Evolutionary conservation across 1,140 invertebrate genomes (phyloP).

Genomic region (Drosophila grimshawi): DNA sequence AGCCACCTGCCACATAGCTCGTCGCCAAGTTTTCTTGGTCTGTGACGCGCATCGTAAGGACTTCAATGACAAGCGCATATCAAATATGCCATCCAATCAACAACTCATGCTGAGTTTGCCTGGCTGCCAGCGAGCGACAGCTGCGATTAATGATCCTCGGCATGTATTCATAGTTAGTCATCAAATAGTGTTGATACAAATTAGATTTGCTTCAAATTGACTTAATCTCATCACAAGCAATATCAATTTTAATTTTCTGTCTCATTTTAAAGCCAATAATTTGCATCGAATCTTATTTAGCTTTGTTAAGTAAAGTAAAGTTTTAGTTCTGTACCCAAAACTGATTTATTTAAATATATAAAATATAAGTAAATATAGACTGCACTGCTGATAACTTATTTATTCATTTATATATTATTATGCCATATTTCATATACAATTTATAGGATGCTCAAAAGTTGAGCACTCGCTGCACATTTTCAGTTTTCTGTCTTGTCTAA

Average conservation of each 20-base stretch:
- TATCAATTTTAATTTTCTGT: too few species aligned
- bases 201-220: too few species aligned
- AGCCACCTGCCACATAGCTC: not conserved
- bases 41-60: not conserved
- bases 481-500: not conserved
- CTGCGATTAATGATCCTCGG: not conserved
- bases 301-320: too few species aligned
- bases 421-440: not conserved
- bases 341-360: too few species aligned
- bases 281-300: too few species aligned
- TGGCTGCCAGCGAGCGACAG: not conserved
- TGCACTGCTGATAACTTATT: too few species aligned
- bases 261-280: too few species aligned
- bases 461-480: not conserved
- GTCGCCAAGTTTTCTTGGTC: not conserved
- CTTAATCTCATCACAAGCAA: too few species aligned
- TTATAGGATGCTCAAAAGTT: conserved; percentile 8
- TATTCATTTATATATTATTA: too few species aligned
- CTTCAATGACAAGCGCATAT: not conserved
- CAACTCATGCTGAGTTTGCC: not conserved
- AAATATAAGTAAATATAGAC: too few species aligned
- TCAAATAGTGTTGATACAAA: not conserved
- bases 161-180: not conserved
- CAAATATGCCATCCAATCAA: conserved; percentile 3
- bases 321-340: too few species aligned